Evolutionary conservation across 2,113 vertebrate species (phyloP), one percentile per base, ranked within the genome.

Genomic region (Nycticorax nycticorax): DNA sequence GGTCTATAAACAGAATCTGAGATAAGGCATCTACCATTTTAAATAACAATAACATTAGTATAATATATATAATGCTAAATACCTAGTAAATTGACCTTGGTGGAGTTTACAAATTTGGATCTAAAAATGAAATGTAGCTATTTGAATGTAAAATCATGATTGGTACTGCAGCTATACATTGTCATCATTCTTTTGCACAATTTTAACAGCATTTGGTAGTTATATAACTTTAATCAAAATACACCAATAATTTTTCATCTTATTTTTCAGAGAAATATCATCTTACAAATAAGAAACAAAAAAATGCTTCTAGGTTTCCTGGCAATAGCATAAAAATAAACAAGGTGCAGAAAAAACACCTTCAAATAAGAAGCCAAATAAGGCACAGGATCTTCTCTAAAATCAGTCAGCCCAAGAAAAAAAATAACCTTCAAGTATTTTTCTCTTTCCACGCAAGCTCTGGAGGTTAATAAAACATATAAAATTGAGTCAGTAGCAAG

Each of bases 391-490:
- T 55, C n/a, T 33, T 91, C 33, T 89, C 37, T 68, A 79, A 92
- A 85, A 78, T 71, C 72, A 67, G 45, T 60, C 66, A 64, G 16
- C n/a, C 28, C 21, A 63, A 74, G 50, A 50, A 68, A 80, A 91
- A 91, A 67, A 83, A 50, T 7, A 41, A 75, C 48, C 16, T 55
- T 73, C 13, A 48, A 71, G 15, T 48, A 39, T 82, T 96, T 56
- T 83, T 69, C 59, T 75, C 52, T 93, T 94, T 88, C n/a, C 26
- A 67, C 2, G 8, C 20, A 73, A 73, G 24, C 48, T 91, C 73
- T 80, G 32, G 32, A 93, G 63, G 52, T 85, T 92, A 92, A 94
- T 85, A 88, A 95, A 93, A 87, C 43, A 89, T 10, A 92, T n/a
- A 88, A 84, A 93, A 75, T 41, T 71, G 63, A 94, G 28, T 80